Evolutionary conservation across 2,113 vertebrate species (phyloP).

Genomic region (Mormyrus lacerda): DNA sequence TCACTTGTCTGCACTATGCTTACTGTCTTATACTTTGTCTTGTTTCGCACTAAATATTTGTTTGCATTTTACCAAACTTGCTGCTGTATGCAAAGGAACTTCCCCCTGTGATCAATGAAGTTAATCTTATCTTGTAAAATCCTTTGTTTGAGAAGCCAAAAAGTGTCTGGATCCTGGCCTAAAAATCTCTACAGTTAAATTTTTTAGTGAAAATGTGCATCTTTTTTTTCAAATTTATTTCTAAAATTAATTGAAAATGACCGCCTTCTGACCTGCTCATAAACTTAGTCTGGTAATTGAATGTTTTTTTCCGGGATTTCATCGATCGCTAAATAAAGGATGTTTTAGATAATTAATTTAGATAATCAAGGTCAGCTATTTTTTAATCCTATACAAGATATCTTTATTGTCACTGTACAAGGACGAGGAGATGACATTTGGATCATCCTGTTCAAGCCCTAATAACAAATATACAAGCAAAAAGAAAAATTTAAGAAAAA

Average conservation of each 20-base stretch:
- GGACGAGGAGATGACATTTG: too few relatives aligned
- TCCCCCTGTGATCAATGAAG: too few relatives aligned
- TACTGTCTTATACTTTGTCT: not conserved
- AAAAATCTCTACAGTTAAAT: not conserved
- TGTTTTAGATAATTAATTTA: not conserved
- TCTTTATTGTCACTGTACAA: too few relatives aligned
- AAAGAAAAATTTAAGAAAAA: not conserved
- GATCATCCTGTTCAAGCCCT: too few relatives aligned
- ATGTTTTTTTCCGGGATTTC: not conserved
- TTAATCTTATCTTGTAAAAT: not conserved
- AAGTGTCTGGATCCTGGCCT: not conserved
- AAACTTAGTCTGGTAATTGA: not conserved
- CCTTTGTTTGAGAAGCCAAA: not conserved
- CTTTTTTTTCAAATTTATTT: not conserved
- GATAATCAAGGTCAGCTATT: not conserved
- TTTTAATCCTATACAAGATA: not conserved
- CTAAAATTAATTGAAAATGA: not conserved
- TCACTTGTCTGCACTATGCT: not conserved
- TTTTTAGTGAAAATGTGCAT: not conserved
- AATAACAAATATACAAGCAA: not conserved
- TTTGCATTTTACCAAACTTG: not conserved
- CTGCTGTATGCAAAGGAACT: too few relatives aligned
- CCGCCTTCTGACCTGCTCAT: not conserved
- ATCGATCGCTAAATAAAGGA: not conserved
- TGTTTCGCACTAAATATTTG: not conserved